Evolutionary conservation across 2,113 vertebrate genomes (phyloP), one percentile per base, ranked within the genome.

Genomic region (Hiodon alosoides): DNA sequence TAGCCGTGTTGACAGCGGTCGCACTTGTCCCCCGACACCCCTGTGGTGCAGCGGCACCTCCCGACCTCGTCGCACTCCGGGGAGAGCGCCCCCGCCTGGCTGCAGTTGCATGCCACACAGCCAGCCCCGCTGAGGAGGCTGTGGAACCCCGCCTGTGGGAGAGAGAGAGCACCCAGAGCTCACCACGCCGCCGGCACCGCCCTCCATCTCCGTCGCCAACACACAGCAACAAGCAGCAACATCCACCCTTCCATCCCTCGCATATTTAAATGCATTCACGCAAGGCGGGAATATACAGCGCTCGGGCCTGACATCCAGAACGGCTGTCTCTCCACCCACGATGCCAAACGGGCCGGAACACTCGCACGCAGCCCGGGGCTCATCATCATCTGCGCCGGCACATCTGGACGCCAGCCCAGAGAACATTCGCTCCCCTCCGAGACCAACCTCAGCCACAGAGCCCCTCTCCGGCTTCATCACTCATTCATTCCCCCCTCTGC

Each of bases 1-100:
- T 93, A 96, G 76, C 96, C 95, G 0, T 17, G 90, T 8, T 87
- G 84, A 80, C 96, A 99, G 14, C 3, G 91, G 81, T 99, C 96
- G 61, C 97, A 99, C 82, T 98, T 98, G 69, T 98, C 95, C 3
- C 96, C 95, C 1, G 89, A 68, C 59, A 96, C 91, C 2, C 96
- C 94, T 3, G 79, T 82, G 5, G 84, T 66, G 69, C 96, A 99
- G 77, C 58, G 87, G 79, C 96, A 98, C 74, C 74, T 90, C 4
- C 94, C 96, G 0, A 88, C 83, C 10, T 90, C 80, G 0, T 85
- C 78, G 82, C 97, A 99, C 61, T 83, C 88, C 9, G 87, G 76
- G 0, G 93, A 93, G 7, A 85, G 2, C 0, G 97, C 94, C 71
- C 94, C 93, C 4, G 83, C 79, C 0, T 73, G n/a, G 75, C 79